These are phyloP conservation scores for Ctenomys sociabilis DNA, from an alignment of 2,113 vertebrate genomes.

Conservation along the genomic window DNA sequence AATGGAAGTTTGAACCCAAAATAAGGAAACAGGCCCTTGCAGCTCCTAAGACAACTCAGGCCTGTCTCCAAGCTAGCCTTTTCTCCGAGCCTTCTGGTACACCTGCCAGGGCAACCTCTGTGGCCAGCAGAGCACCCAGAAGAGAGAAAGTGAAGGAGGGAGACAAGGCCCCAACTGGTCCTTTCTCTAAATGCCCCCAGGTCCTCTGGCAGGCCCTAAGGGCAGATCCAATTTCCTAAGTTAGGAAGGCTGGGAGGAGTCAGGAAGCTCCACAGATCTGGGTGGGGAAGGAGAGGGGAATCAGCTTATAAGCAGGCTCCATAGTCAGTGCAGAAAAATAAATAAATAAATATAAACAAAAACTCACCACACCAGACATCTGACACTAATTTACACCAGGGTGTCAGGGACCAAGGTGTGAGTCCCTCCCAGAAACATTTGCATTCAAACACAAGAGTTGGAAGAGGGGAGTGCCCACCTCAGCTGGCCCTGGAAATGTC, in stretches of 20 bases:
- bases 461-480: not conserved
- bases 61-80: not conserved
- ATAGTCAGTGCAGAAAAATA: not conserved
- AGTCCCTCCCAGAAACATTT: not conserved
- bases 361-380: not conserved
- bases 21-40: not conserved
- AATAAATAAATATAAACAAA: not conserved
- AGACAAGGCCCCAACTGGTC: not conserved
- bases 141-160: not conserved
- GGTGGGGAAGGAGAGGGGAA: not conserved
- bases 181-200: not conserved
- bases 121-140: not conserved
- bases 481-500: not conserved
- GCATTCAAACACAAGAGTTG: not conserved
- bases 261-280: not conserved
- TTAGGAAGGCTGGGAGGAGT: not conserved
- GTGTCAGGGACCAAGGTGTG: not conserved
- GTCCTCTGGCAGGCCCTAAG: not conserved
- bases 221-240: not conserved
- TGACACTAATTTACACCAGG: constrained; percentile 29
- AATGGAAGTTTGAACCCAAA: not conserved
- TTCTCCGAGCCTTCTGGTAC: not conserved
- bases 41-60: not conserved
- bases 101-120: not conserved
- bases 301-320: not conserved